Evolutionary conservation across 1,140 invertebrate genomes (phyloP), one percentile per base, ranked within the genome.

Genomic region (Phocides pigmalion): DNA sequence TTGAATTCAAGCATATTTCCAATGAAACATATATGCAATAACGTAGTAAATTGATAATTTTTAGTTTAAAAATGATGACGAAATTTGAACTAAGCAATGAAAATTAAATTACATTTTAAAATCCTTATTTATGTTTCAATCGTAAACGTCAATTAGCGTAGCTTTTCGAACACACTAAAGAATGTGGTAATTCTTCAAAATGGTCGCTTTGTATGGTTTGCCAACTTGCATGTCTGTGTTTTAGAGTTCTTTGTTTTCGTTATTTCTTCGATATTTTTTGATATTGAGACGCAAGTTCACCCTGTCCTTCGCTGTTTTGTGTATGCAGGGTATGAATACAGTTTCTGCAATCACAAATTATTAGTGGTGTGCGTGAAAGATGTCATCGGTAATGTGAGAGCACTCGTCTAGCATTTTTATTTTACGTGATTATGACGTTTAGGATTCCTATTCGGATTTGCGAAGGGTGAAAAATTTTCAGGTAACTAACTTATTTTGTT

Each of bases 101-200:
- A 28, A 28, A 28, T 28, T 3, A 28, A 28, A 28, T 28, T 35
- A 35, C 3, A 0, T 41, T 39, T 20, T 8, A 53, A 37, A 44
- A 28, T 17, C 5, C 4, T 9, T 42, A 44, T 42, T 5, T 44
- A 11, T 12, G 44, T 44, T 14, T 25, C 39, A 69, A 75, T 74
- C 70, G 68, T 68, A 82, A 88, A 82, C 75, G 77, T 83, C 76
- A 85, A 50, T 77, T 72, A 66, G 73, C 72, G 76, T 81, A 84
- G 71, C 77, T 76, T 83, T 82, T 72, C 68, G 76, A 84, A 82
- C 82, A 83, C 81, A 84, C 91, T 89, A 92, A 92, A 92, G 92
- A 93, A 93, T 93, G 92, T 93, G 92, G 92, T 93, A 93, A 90
- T 92, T 92, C 92, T 93, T 92, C 92, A 93, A 93, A 91, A 93